Base-by-base conservation (phyloP, 1,140 invertebrate species). In the Brachionus calyciflorus region DNA sequence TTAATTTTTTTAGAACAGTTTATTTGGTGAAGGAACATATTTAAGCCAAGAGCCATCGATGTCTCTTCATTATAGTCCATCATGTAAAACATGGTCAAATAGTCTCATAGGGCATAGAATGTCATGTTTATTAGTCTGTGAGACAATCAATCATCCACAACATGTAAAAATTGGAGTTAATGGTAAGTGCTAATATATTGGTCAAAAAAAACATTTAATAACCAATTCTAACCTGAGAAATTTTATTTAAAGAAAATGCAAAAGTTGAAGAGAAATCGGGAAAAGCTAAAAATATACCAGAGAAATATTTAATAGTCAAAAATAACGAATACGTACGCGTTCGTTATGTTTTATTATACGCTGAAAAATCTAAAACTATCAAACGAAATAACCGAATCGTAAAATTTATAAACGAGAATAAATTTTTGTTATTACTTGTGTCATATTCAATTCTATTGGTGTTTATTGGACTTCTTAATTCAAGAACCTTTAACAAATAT, bases 21-120 rank as follows among this genome's bases (percentile, higher is more conserved):
- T 90, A 30, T 90, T 90, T 87, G 90, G 91, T 9, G 88, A 89
- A 82, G 90, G 91, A 44, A 89, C 91, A 77, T 91, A 92, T 82
- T 83, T 92, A 49, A 90, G 90, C 1, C 88, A 88, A 80, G 90
- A 92, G 83, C 84, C 91, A 81, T 88, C 87, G 78, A 85, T 90
- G 21, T 90, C 88, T 81, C 81, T 92, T 60, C 86, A 87, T 9
- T 90, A 89, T 80, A 90, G 90, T 82, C 90, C 90, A 14, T 87
- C 87, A 53, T 89, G 90, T 0, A 88, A 88, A 78, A 88, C 88
- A 9, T 92, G 91, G 91, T 88, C 89, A 7, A 88, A 88, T 28
- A 92, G 91, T 80, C 82, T 87, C 33, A 86, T 92, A 40, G 91
- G 91, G 3, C 87, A 88, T 21, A 87, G 90, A 75, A 83, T 92